A percentile compares a stretch with the other conserved stretches of the same genome.
phyloP scores from a whole-genome alignment of 1,140 invertebrate genomes.

The Tachypleus tridentatus region DNA sequence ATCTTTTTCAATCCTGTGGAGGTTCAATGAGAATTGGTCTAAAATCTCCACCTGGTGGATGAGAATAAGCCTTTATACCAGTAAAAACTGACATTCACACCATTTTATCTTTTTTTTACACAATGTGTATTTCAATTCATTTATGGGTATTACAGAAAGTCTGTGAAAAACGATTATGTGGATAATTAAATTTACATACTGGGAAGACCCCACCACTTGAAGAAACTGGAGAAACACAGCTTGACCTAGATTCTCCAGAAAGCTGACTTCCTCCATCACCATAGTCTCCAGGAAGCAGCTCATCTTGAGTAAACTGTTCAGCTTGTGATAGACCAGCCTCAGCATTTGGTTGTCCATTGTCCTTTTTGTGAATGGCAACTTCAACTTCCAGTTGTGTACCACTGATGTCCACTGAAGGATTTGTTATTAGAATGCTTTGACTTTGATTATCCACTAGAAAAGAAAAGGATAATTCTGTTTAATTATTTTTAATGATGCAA shows the following conservation, averaged over 20 bases:
- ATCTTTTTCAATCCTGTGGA: constrained; percentile 92
- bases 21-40: constrained; percentile 74
- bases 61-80: too few species aligned
- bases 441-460: constrained; percentile 15
- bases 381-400: constrained; percentile 5
- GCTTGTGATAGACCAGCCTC: too few species aligned
- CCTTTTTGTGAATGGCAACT: too few species aligned
- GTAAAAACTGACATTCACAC: too few species aligned
- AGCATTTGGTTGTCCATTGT: too few species aligned
- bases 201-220: constrained; percentile 77
- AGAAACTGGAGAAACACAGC: constrained; percentile 62
- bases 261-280: constrained; percentile 30
- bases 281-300: constrained; percentile 25
- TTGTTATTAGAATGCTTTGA: constrained; percentile 34
- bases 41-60: constrained; percentile 56
- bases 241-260: constrained; percentile 39
- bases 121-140: background rate
- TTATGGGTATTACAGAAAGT: background rate
- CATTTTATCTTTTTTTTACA: too few species aligned
- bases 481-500: too few species aligned
- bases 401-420: constrained; percentile 36
- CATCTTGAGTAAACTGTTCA: background rate
- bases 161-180: background rate
- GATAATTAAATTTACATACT: constrained; percentile 40
- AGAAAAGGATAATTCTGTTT: too few species aligned